Evolutionary conservation across 2,113 vertebrate species (phyloP).

Genomic region (Gila orcuttii): DNA sequence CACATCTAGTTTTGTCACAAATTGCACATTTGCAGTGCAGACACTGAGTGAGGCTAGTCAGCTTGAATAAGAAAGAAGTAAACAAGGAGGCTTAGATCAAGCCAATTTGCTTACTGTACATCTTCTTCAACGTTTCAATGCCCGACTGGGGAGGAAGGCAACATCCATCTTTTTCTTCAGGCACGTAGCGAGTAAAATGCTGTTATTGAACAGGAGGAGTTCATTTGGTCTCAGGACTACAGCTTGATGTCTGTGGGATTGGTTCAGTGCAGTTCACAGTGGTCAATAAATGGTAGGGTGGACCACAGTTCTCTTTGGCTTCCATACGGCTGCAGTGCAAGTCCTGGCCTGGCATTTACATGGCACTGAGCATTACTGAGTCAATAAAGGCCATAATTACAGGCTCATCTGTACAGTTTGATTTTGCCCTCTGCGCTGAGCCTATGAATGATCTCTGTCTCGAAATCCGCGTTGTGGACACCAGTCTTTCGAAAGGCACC

Average conservation of each 20-base stretch:
- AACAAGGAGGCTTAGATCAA: constrained; percentile 12
- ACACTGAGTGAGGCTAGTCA: constrained; percentile 41
- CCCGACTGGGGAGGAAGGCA: not conserved
- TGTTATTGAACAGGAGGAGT: not conserved
- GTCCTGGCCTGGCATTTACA: not conserved
- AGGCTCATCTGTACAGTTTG: constrained; percentile 62
- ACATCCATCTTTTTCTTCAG: constrained; percentile 15
- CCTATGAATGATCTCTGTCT: constrained; percentile 72
- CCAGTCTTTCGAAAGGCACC: constrained; percentile 79
- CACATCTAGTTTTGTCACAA: not conserved
- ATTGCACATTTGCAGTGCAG: not conserved
- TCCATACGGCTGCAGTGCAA: not conserved
- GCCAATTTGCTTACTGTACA: constrained; percentile 19
- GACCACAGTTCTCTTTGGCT: constrained; percentile 41
- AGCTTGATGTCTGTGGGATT: constrained; percentile 45
- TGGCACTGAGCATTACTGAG: not conserved
- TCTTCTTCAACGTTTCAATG: not conserved
- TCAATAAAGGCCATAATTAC: not conserved
- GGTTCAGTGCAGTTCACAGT: constrained; percentile 54
- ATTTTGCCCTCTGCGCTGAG: constrained; percentile 76
- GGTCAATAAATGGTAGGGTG: constrained; percentile 48
- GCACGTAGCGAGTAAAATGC: constrained; percentile 4
- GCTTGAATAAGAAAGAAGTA: constrained; percentile 5
- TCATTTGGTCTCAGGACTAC: constrained; percentile 46
- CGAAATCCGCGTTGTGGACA: constrained; percentile 75